A percentile compares a stretch with the other conserved stretches of the same genome.
These are phyloP conservation scores for Diprion similis DNA, from an alignment of 1,140 invertebrate genomes.

Conservation along the genomic window DNA sequence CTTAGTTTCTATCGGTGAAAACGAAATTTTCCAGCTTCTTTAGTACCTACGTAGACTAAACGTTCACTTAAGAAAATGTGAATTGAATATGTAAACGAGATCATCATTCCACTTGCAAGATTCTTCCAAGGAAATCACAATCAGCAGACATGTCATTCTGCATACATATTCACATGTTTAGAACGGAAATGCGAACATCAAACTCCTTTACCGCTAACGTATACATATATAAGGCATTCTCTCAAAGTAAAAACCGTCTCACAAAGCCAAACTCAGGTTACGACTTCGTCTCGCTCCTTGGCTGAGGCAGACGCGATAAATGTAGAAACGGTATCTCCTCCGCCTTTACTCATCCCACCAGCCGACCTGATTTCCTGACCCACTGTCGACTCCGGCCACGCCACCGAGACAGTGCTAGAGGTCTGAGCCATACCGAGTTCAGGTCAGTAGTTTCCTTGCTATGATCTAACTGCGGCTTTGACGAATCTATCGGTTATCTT, in stretches of 20 bases:
- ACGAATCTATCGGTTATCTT: not conserved
- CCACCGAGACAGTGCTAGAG: slow-evolving; percentile 10
- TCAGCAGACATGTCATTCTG: no score
- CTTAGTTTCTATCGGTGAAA: no score
- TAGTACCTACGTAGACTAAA: no score
- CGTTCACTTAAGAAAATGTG: no score
- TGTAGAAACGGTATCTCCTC: slow-evolving; percentile 17
- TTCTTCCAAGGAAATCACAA: no score
- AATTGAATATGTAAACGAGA: no score
- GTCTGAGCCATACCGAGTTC: not conserved
- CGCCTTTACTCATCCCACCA: slow-evolving; percentile 26
- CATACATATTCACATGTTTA: no score
- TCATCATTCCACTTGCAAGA: no score
- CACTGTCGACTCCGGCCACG: slow-evolving; percentile 34
- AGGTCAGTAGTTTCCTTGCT: not conserved
- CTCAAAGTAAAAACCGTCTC: not conserved
- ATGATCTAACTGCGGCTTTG: not conserved
- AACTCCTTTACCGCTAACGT: no score
- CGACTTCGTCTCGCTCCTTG: not conserved
- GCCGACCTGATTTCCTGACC: slow-evolving; percentile 57
- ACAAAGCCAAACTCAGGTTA: not conserved
- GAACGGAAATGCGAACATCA: no score
- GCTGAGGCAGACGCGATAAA: not conserved
- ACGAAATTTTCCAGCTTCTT: no score
- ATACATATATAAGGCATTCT: no score